A percentile compares a stretch with the other conserved stretches of the same genome.
phyloP scores from a whole-genome alignment of 2,888 invertebrate genomes.

The Athetis lepigone region DNA sequence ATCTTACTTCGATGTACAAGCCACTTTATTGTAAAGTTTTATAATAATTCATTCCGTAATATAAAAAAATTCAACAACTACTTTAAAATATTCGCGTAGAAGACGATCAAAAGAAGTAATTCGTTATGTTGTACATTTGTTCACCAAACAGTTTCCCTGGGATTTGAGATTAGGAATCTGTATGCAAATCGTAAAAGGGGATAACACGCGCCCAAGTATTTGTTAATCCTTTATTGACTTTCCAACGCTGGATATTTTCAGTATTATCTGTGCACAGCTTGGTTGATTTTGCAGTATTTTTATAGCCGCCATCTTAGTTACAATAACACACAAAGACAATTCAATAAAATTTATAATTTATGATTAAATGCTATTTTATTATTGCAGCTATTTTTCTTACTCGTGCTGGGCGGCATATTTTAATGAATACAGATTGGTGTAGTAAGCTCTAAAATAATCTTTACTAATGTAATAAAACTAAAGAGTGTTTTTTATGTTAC shows the following conservation, averaged over 20 bases:
- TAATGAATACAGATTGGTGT: conserved; percentile 13
- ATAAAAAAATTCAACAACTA: conserved; percentile 23
- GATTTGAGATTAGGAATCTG: conserved; percentile 49
- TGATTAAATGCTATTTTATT: conserved; percentile 22
- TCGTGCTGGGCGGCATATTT: conserved; percentile 15
- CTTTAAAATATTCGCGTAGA: conserved; percentile 29
- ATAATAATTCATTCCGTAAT: conserved; percentile 38
- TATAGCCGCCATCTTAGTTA: conserved; percentile 26
- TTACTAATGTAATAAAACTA: too few relatives aligned
- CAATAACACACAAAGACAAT: conserved; percentile 29
- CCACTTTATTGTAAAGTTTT: too few relatives aligned
- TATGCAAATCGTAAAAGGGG: conserved; percentile 59
- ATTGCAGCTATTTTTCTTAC: conserved; percentile 9
- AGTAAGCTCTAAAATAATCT: too few relatives aligned
- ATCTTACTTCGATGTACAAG: too few relatives aligned
- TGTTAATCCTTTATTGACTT: conserved; percentile 56
- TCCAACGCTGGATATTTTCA: conserved; percentile 47
- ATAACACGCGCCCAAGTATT: conserved; percentile 51
- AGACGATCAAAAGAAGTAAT: conserved; percentile 56
- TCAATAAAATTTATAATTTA: conserved; percentile 31
- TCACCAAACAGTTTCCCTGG: conserved; percentile 26
- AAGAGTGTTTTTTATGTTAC: too few relatives aligned
- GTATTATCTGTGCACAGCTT: conserved; percentile 41
- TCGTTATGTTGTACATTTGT: conserved; percentile 36
- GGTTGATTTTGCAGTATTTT: conserved; percentile 46